Evolutionary conservation across 2,888 invertebrate species (phyloP), one percentile per base, ranked within the genome.

Genomic region (Dryadula phaetusa): DNA sequence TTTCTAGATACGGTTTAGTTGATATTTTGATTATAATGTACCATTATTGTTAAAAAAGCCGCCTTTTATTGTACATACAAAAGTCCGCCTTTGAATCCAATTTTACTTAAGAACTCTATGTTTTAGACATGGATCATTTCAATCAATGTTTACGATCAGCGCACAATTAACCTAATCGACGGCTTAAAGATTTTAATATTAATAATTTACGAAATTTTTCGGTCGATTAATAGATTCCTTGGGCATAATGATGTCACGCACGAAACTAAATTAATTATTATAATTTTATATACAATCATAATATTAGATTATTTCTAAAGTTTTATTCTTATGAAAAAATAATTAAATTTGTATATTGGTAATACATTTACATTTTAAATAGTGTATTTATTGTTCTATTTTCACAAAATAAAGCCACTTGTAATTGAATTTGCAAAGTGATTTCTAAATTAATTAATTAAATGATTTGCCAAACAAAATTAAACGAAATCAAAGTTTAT

Each of bases 1-100:
- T 88, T 92, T 91, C 92, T 91, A 92, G 91, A 91, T 82, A 90
- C 90, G 90, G 86, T 86, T 84, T 83, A 85, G 86, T 86, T 88
- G 88, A 90, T 90, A 86, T 88, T 88, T 87, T 88, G 88, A 90
- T 90, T 89, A 86, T 86, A 86, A 87, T 79, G 79, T 76, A 78
- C 84, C 83, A 81, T 84, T 83, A 87, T 86, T 88, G 86, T 85
- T 81, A 83, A 82, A 87, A 88, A 87, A 90, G 87, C 83, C 76
- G 79, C 70, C 67, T 76, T 82, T 86, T 85, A 82, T 56, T 60
- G 8, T 32, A 8, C 32, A 44, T 25, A 44, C 3, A 10, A 32
- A 44, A 18, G 14, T 64, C 16, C 18, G 18, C 14, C 10, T 42
- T 84, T 84, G 86, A 56, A 56, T 40, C 40, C 87, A 86, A 88